These are phyloP conservation scores for Loxodonta africana DNA, from an alignment of 2,113 vertebrate species.

Conservation along the genomic window DNA sequence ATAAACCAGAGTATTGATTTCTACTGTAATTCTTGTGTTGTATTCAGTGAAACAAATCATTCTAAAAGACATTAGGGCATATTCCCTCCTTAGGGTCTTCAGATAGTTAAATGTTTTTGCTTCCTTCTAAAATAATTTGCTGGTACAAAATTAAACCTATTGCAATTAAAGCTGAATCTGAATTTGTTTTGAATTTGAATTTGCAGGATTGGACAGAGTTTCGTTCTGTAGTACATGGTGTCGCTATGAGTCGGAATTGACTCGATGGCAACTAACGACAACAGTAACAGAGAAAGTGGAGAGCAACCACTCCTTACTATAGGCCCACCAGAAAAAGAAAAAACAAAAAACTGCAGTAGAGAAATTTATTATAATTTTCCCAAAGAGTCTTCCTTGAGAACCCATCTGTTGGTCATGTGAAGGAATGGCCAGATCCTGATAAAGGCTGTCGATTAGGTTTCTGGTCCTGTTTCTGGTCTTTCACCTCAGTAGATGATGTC, in stretches of 20 bases:
- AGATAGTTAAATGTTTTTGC: background rate
- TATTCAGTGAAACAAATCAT: slow-evolving; percentile 1
- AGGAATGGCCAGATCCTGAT: background rate
- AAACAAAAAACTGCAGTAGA: background rate
- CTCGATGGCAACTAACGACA: too few species aligned
- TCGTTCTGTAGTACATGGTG: too few species aligned
- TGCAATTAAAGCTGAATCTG: background rate
- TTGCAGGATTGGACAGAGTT: too few species aligned
- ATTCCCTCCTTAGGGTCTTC: background rate
- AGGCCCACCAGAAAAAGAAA: background rate
- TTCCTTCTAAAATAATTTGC: slow-evolving; percentile 30
- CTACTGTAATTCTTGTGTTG: background rate
- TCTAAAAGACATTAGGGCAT: background rate
- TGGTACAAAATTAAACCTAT: background rate
- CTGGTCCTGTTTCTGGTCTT: background rate
- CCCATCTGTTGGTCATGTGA: background rate
- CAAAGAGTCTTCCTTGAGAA: background rate
- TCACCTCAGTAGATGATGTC: background rate
- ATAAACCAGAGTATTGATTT: background rate
- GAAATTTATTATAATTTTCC: slow-evolving; percentile 27
- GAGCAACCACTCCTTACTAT: background rate
- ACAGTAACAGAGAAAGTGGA: background rate
- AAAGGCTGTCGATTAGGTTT: background rate
- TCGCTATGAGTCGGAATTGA: too few species aligned
- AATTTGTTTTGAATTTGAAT: slow-evolving; percentile 31